A percentile compares a stretch with the other conserved stretches of the same genome.
Conservation (phyloP, 2,888 invertebrate species). For the Tricholauxania praeusta region DNA sequence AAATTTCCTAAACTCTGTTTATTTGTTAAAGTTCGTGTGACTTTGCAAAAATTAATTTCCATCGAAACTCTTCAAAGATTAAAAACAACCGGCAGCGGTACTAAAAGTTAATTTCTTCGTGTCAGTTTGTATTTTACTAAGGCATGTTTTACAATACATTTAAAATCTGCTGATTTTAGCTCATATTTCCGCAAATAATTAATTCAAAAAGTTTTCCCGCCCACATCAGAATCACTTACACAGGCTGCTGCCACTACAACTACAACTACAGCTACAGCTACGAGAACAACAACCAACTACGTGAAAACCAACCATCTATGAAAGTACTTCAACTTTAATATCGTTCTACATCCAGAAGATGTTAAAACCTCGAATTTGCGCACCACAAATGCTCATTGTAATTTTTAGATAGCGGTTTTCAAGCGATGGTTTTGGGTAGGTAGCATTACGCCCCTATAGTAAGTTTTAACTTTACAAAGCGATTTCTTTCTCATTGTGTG, state of each 20-base stretch:
- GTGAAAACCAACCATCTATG: no score
- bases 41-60: slow-evolving; percentile 1
- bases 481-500: background rate
- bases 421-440: background rate
- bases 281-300: no score
- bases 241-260: background rate
- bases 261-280: background rate
- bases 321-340: no score
- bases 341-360: background rate
- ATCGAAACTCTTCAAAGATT: background rate
- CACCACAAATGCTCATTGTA: slow-evolving; percentile 4
- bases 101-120: no score
- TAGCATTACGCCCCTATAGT: background rate
- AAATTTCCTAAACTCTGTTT: background rate
- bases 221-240: slow-evolving; percentile 19
- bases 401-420: slow-evolving; percentile 3
- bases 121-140: no score
- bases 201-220: background rate
- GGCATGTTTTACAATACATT: no score
- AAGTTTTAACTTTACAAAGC: background rate
- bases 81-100: background rate
- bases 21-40: background rate
- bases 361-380: slow-evolving; percentile 6
- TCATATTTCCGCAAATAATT: slow-evolving; percentile 5
- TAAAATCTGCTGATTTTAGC: no score